Evolutionary conservation across 1,140 invertebrate species (phyloP).

Genomic region (Euura lappo): DNA sequence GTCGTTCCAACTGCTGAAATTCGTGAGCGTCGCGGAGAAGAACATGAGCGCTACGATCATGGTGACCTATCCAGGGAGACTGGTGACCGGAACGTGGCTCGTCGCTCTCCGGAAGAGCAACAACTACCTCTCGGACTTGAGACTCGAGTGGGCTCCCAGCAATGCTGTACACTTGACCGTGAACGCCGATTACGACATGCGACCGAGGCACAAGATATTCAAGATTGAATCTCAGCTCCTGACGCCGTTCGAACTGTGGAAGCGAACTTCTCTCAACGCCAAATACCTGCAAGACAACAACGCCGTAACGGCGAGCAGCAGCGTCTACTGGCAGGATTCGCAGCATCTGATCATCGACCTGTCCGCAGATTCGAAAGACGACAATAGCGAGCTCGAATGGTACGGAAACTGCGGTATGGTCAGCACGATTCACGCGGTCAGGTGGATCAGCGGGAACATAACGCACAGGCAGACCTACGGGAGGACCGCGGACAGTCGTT

Average conservation of each 20-base stretch:
- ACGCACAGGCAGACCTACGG: constrained; percentile 60
- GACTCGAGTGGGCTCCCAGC: constrained; percentile 64
- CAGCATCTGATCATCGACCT: constrained; percentile 62
- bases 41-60: constrained; percentile 68
- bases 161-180: constrained; percentile 61
- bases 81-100: constrained; percentile 67
- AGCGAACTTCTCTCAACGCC: constrained; percentile 68
- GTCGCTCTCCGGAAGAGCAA: constrained; percentile 49
- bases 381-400: constrained; percentile 51
- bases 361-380: constrained; percentile 52
- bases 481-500: constrained; percentile 58
- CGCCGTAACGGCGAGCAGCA: constrained; percentile 50
- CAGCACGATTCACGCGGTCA: constrained; percentile 66
- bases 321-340: constrained; percentile 65
- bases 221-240: constrained; percentile 63
- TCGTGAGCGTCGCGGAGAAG: constrained; percentile 51
- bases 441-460: constrained; percentile 61
- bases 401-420: constrained; percentile 60
- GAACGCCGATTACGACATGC: constrained; percentile 59
- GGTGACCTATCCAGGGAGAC: constrained; percentile 75
- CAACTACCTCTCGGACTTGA: constrained; percentile 56
- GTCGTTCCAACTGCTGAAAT: constrained; percentile 59
- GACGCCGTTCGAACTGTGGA: constrained; percentile 79
- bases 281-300: constrained; percentile 58
- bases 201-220: constrained; percentile 49